These are phyloP conservation scores for Hypolimnas misippus DNA, from an alignment of 2,888 invertebrate genomes.

Conservation along the genomic window DNA sequence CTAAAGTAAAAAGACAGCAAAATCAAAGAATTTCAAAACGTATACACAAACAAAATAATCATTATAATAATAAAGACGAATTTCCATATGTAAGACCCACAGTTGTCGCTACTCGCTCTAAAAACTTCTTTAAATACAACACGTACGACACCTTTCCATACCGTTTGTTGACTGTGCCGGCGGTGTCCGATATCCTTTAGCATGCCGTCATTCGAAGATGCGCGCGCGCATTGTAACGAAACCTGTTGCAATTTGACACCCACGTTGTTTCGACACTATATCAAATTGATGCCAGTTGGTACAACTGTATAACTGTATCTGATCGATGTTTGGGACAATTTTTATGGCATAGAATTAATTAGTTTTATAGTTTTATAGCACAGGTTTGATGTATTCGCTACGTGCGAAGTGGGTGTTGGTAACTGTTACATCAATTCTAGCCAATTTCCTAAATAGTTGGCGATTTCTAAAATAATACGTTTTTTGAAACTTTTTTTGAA, in stretches of 20 bases:
- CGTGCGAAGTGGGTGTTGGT: too few species aligned
- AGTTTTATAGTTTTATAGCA: not conserved
- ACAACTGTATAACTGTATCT: conserved; percentile 29
- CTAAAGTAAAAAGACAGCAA: not conserved
- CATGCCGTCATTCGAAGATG: conserved; percentile 41
- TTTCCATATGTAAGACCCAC: not conserved
- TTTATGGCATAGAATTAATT: conserved; percentile 16
- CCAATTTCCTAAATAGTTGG: too few species aligned
- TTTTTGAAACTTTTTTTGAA: too few species aligned
- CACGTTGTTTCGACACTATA: conserved; percentile 39
- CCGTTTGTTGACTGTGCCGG: conserved; percentile 44
- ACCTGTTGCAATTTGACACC: conserved; percentile 48
- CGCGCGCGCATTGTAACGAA: conserved; percentile 42
- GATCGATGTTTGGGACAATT: not conserved
- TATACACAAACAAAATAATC: not conserved
- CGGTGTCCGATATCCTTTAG: conserved; percentile 54
- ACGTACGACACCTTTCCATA: conserved; percentile 40
- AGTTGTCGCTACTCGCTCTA: conserved; percentile 46
- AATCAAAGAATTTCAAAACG: not conserved
- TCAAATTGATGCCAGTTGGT: conserved; percentile 19
- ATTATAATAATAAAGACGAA: not conserved
- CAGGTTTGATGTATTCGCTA: not conserved
- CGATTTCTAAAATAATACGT: too few species aligned
- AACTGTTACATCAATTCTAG: too few species aligned
- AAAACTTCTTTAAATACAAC: conserved; percentile 43